These are phyloP conservation scores for Gracilinanus agilis DNA, from an alignment of 2,113 vertebrate genomes.

Conservation along the genomic window DNA sequence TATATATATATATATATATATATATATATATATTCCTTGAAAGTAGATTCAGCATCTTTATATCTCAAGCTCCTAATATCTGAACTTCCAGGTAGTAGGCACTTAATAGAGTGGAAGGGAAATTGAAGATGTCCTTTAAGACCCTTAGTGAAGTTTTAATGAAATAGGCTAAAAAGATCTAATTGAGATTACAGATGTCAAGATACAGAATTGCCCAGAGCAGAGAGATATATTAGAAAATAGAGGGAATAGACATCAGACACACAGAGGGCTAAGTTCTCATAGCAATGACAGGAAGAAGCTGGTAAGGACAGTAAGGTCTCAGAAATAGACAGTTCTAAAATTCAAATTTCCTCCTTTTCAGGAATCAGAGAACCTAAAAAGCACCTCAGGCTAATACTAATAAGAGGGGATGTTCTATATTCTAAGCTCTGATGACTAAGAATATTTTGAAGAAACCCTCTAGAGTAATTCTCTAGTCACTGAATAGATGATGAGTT, in stretches of 20 bases:
- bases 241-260: neutral
- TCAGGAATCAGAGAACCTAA: neutral
- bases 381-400: neutral
- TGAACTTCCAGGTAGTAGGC: neutral
- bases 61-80: neutral
- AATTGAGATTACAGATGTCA: neutral
- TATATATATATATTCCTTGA: neutral
- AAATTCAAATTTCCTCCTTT: neutral
- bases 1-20: neutral
- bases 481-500: neutral
- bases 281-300: neutral
- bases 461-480: neutral
- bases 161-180: neutral
- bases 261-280: neutral
- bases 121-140: neutral
- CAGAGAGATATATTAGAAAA: neutral
- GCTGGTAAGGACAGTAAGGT: neutral
- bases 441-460: neutral
- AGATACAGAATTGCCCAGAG: neutral
- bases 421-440: neutral
- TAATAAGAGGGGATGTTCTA: neutral
- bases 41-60: neutral
- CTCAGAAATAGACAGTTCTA: neutral
- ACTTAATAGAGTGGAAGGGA: neutral
- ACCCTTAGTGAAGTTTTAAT: neutral